Base-by-base conservation (phyloP, 1,140 invertebrate species). In the Scaptomyza montana region DNA sequence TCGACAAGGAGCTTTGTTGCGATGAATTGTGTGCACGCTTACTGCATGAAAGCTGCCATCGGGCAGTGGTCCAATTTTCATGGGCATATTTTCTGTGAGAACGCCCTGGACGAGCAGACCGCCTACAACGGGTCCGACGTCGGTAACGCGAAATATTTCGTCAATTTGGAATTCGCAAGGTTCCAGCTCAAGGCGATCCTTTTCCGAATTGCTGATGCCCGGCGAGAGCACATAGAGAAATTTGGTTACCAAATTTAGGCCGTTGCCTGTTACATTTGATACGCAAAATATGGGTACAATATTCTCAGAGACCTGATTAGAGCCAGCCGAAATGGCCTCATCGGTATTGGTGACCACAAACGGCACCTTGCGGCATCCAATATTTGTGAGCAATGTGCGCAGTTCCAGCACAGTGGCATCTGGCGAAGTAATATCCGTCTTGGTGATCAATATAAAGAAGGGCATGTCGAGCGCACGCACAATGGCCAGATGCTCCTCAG, bases 221-320 rank as follows among this genome's bases (percentile, higher is more conserved):
- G 96, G 96, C 19, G 96, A 95, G 5, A 96, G 81, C 41, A 95
- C 92, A 91, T 96, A 94, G 13, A 98, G 92, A 92, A 98, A 98
- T 57, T 94, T 95, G 62, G 96, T 96, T 2, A 98, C 93, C 33
- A 96, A 93, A 76, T 96, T 94, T 3, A 98, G 92, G 8, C 98
- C 97, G 59, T 95, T 93, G 2, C 98, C 98, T 12, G 95, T 97
- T 0, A 99, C 98, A 91, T 96, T 97, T n/a, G 98, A 99, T n/a
- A 99, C 95, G 54, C 95, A 95, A 91, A 99, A 98, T 75, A 99
- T 96, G 8, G 98, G 97, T 46, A 97, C 95, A 57, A 96, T 93
- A 55, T 95, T 94, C 33, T 94, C 93, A 7, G 93, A 93, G 16
- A 94, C 92, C 70, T 95, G 93, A 79, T 94, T 94, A 3, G 93